phyloP scores from a whole-genome alignment of 2,888 invertebrate genomes.

The Ctena decussata region DNA sequence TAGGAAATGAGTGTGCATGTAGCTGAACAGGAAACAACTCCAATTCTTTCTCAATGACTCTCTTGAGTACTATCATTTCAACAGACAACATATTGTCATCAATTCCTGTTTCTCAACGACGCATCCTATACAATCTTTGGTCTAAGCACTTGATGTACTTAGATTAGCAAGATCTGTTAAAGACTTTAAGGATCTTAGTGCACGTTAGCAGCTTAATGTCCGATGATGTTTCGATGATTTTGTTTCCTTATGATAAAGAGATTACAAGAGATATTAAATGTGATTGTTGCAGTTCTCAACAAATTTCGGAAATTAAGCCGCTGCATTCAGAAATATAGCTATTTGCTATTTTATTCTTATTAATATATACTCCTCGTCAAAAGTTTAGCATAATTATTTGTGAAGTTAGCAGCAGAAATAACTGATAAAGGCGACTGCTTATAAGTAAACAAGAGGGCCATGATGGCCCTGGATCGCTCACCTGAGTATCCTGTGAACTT shows the following conservation, averaged over 20 bases:
- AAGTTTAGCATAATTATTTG: no score
- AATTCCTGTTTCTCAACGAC: conserved; percentile 14
- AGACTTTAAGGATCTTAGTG: neutral
- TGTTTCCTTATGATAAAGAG: conserved; percentile 6
- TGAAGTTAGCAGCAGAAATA: no score
- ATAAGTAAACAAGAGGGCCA: no score
- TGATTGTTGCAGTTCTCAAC: no score
- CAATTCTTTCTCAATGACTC: conserved; percentile 14
- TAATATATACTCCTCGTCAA: no score
- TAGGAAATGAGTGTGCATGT: neutral
- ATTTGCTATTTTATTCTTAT: no score
- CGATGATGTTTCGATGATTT: neutral
- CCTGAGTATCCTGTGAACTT: no score
- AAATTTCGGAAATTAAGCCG: no score
- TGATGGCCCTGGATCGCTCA: no score
- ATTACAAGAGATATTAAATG: no score
- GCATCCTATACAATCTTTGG: neutral
- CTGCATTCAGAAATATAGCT: no score
- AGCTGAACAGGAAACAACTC: neutral
- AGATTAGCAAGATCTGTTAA: neutral
- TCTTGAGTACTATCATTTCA: neutral
- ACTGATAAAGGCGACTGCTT: no score
- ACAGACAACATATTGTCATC: conserved; percentile 12
- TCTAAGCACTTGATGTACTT: conserved; percentile 7
- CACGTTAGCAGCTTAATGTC: neutral